Base-by-base conservation (phyloP, 2,888 invertebrate species). In the Troides helena region DNA sequence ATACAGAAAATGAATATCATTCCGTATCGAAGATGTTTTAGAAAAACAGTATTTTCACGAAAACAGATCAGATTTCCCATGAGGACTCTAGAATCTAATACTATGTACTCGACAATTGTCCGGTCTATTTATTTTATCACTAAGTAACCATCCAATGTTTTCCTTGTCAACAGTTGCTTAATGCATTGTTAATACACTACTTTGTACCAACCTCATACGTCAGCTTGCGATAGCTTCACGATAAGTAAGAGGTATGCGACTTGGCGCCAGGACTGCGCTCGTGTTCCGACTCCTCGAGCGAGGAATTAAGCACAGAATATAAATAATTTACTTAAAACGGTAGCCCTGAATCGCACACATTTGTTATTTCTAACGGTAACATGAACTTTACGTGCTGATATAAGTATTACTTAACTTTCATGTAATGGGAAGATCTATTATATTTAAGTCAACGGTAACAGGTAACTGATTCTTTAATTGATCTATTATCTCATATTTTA, bases 291-390 rank as follows among this genome's bases (percentile, higher is more conserved):
- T 67, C 46, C 17, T 46, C 14, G 53, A 65, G 56, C 62, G 53
- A 53, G 21, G 25, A 30, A 21, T 43, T 36, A 43, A 25, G 36
- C 30, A 69, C 65, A 57, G 17, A 62, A 50, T 62, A 46, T 69
- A 69, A 65, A 69, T 69, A 25, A 69, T 69, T 69, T 69, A 69
- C 65, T 69, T 61, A 50, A 46, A 69, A 69, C 69, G 61, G 69
- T 69, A 65, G 46, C 61, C 36, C 61, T 69, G n/a, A 56, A 36
- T 6, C 56, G 23, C 46, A 64, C 23, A 50, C 43, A 25, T 50
- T 67, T 18, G 30, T 18, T 61, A 64, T 69, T 30, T 63, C 59
- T 21, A 30, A 46, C 46, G 14, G 46, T 46, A 46, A 46, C 10
- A 1, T 46, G 4, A 12, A 46, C 4, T 46, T 46, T 46, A 46